Base-by-base conservation (phyloP, 2,888 invertebrate species). In the Smittia aterrima region DNA sequence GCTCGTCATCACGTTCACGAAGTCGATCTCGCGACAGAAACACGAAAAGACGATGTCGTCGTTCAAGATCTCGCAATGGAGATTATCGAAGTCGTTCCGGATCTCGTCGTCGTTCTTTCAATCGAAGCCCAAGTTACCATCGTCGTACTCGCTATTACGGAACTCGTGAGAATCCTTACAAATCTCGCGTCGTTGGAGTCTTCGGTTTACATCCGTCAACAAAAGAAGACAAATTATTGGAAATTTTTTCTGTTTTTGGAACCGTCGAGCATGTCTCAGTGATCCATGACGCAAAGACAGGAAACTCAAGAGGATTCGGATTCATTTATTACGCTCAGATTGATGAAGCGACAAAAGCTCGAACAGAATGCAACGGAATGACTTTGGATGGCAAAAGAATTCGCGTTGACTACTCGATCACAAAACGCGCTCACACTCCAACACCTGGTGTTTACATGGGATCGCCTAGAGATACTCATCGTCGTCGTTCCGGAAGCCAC, bases 401-500 rank as follows among this genome's bases (percentile, higher is more conserved):
- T 79, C 87, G 98, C 77, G 97, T 98, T 7, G 98, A 97, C 84
- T 98, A 89, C 84, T 97, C 97, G 4, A 96, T 98, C 79, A 98
- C 98, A 54, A 92, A 95, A 83, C 87, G 97, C 75, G 95, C 98
- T 9, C 98, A 98, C 82, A 96, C 97, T 0, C 98, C 98, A 11
- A 98, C 98, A 3, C 98, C 98, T 6, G 98, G 98, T 75, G 92
- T 97, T 78, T 98, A 98, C 81, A 95, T 96, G 92, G 98, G 98
- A 67, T 20, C 18, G 18, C 9, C 20, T 3, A 3, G 9, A 3
- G 32, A 32, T 32, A 32, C 32, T 6, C 32, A 9, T 32, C 32
- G 32, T 9, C 32, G 32, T 32, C 32, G 66, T 41, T 41, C 41
- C 32, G 32, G 32, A 32, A 20, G 9, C 1, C 41, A 24, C 47